Conservation (phyloP, 53 echinoderm and acorn worm species). For the Crossaster papposus region DNA sequence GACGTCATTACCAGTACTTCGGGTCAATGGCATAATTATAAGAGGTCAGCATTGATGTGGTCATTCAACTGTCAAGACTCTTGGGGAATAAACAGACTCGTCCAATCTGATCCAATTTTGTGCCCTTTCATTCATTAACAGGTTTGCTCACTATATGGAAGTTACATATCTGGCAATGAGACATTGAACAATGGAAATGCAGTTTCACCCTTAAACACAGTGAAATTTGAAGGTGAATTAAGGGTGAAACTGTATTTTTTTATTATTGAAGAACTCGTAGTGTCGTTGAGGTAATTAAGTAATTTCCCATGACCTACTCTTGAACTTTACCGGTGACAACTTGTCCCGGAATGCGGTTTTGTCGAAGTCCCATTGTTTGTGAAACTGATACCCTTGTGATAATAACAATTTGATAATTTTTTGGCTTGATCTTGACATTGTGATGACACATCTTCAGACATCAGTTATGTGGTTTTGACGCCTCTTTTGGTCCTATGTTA, state of each 20-base stretch:
- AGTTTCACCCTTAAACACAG: too few relatives aligned
- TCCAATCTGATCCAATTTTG: neutral
- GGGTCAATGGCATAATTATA: neutral
- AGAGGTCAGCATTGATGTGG: neutral
- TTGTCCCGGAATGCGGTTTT: constrained; percentile 1
- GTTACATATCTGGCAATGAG: too few relatives aligned
- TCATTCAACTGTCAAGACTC: neutral
- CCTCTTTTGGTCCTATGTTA: neutral
- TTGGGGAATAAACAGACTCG: constrained; percentile 1
- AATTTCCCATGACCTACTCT: neutral
- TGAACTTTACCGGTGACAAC: neutral
- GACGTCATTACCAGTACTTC: neutral
- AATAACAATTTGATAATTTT: neutral
- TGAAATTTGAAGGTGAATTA: too few relatives aligned
- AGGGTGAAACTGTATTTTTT: too few relatives aligned
- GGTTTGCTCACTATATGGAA: neutral
- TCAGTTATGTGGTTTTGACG: constrained; percentile 3
- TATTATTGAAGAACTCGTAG: too few relatives aligned
- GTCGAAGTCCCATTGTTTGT: neutral
- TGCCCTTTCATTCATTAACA: neutral
- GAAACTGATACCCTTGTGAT: neutral
- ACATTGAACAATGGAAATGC: too few relatives aligned
- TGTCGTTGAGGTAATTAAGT: too few relatives aligned
- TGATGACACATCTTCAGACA: neutral
- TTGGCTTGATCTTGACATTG: neutral